Conservation (phyloP, 2,888 invertebrate species). For the Rhimphoctona megacephalus region DNA sequence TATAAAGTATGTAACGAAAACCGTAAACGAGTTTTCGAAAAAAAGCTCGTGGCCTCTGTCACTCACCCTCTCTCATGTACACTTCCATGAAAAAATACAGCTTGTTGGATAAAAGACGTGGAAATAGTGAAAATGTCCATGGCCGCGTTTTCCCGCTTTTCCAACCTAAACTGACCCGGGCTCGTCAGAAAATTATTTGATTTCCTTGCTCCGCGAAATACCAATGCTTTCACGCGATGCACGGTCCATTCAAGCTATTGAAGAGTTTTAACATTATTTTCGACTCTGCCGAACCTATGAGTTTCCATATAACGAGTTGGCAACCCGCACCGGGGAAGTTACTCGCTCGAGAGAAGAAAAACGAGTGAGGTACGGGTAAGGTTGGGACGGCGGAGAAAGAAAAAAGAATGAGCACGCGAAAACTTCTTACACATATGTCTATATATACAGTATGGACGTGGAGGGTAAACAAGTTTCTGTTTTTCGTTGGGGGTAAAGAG, state of each 20-base stretch:
- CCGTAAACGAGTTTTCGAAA: background rate
- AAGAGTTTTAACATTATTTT: conserved; percentile 68
- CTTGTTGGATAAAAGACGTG: conserved; percentile 14
- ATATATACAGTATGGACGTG: conserved; percentile 19
- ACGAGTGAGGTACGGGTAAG: conserved; percentile 62
- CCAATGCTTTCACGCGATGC: conserved; percentile 24
- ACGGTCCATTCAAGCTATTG: conserved; percentile 28
- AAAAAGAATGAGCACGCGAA: conserved; percentile 38
- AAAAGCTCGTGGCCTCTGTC: background rate
- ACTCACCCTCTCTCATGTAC: background rate
- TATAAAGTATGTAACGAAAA: background rate
- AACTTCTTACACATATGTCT: conserved; percentile 27
- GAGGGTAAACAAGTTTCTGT: conserved; percentile 69
- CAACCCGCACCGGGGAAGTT: conserved; percentile 67
- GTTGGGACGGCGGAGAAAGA: conserved; percentile 46
- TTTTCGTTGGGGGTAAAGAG: conserved; percentile 67
- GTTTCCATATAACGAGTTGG: conserved; percentile 71
- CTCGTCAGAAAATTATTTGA: conserved; percentile 49
- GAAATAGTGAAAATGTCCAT: conserved; percentile 54
- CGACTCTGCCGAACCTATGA: conserved; percentile 67
- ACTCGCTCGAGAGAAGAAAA: conserved; percentile 66
- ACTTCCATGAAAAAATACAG: background rate
- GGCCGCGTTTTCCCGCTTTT: background rate
- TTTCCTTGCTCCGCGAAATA: conserved; percentile 39
- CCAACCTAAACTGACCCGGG: background rate